These are phyloP conservation scores for Tanytarsus gracilentus DNA, from an alignment of 2,888 invertebrate genomes.

Conservation along the genomic window DNA sequence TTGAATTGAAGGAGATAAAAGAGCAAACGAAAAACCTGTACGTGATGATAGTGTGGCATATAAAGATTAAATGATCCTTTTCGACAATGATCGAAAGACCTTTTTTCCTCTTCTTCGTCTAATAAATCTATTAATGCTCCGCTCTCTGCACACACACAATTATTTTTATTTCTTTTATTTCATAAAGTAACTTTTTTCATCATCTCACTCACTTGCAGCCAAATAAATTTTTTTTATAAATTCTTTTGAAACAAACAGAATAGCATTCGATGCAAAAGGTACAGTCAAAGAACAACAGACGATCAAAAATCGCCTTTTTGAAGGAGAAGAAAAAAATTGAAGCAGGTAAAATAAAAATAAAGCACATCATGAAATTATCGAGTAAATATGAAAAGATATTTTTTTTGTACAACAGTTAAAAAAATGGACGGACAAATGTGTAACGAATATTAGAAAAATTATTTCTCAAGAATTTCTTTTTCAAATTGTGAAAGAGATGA, in stretches of 20 bases:
- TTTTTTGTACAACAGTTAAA: slow-evolving; percentile 8
- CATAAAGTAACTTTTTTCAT: slow-evolving; percentile 4
- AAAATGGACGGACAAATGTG: slow-evolving; percentile 9
- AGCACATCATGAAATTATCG: slow-evolving; percentile 14
- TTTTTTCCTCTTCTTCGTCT: background rate
- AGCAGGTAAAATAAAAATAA: slow-evolving; percentile 19
- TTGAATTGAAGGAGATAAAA: slow-evolving; percentile 14
- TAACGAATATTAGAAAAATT: slow-evolving; percentile 11
- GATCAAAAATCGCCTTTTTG: too few relatives aligned
- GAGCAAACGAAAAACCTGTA: slow-evolving; percentile 10
- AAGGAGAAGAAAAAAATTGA: too few relatives aligned
- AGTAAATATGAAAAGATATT: slow-evolving; percentile 21
- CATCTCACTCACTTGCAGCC: background rate
- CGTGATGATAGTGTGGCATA: slow-evolving; percentile 19
- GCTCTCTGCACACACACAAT: background rate
- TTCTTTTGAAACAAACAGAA: slow-evolving; percentile 17
- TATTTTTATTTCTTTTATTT: slow-evolving; percentile 1
- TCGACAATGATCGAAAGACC: slow-evolving; percentile 1
- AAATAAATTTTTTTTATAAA: background rate
- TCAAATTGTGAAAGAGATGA: slow-evolving; percentile 1
- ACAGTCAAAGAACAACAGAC: slow-evolving; percentile 15
- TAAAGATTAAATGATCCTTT: slow-evolving; percentile 21
- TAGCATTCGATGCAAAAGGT: slow-evolving; percentile 4
- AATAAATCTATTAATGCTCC: slow-evolving; percentile 24
- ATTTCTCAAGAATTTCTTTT: background rate